Base-by-base conservation (phyloP, 2,888 invertebrate species). In the Amblyjoppa fuscipennis region DNA sequence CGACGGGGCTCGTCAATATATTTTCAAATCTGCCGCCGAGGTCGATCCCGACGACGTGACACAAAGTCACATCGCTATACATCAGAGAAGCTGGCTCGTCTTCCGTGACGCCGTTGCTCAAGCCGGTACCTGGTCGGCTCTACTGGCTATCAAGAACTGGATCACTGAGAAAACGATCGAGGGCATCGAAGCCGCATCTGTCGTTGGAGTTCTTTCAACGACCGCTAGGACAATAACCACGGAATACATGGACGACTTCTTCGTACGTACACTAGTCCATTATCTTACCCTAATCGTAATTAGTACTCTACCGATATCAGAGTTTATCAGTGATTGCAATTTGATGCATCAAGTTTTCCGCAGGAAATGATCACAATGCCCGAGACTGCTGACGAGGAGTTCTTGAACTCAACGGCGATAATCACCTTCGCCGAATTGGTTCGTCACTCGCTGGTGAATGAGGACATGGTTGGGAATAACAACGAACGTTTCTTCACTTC, bases 121-220 rank as follows among this genome's bases (percentile, higher is more conserved):
- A 93, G 95, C 96, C 31, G 97, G 97, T 78, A 97, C 97, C n/a
- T 95, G 96, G 64, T 96, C 97, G 1, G 96, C 97, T 69, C 95
- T 96, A 88, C 91, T 95, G 76, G 95, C 95, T 87, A 95, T 97
- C 88, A 95, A 95, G 89, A 92, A 95, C n/a, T 96, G 96, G 96
- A 96, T 97, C 81, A 91, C 95, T 86, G 94, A 91, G 70, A 94
- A 94, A 68, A 95, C 95, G 91, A 93, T 97, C 25, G 87, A 94
- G 83, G 94, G 94, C n/a, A 93, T 95, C 78, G 96, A 96, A 94
- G 97, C 96, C 28, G 96, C 96, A n/a, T 92, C 95, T 87, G 94
- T 96, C 1, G 91, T 97, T 16, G 93, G 95, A 0, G 93, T 95
- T 69, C 92, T 96, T 53, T 94, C 95, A 2, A 94, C 94, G 76